Conservation (phyloP, 1,140 invertebrate species). For the Scaptomyza graminum region DNA sequence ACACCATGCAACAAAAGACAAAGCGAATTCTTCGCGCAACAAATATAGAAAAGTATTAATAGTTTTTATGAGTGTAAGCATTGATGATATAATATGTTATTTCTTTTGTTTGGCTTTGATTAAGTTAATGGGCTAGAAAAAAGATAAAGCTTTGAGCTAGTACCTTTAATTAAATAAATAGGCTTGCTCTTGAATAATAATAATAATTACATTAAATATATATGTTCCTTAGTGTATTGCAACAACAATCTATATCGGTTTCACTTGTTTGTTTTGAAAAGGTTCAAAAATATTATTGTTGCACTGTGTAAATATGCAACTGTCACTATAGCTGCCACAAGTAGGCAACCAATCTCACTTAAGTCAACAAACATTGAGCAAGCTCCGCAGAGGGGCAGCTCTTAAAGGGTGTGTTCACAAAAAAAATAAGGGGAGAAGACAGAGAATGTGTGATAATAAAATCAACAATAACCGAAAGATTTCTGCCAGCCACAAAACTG, state of each 20-base stretch:
- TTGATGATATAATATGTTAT: not conserved
- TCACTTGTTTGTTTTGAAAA: not conserved
- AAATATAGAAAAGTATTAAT: too few species aligned
- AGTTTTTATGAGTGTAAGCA: too few species aligned
- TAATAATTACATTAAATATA: too few species aligned
- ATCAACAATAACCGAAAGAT: too few species aligned
- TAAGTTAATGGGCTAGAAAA: too few species aligned
- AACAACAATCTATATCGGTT: too few species aligned
- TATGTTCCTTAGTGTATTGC: too few species aligned
- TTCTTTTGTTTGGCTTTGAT: too few species aligned
- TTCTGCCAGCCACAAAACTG: not conserved
- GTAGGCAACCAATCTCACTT: constrained; percentile 9
- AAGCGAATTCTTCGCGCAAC: not conserved
- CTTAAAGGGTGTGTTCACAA: not conserved
- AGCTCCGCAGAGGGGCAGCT: not conserved
- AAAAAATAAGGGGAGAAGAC: not conserved
- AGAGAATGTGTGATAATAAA: too few species aligned
- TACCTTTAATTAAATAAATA: not conserved
- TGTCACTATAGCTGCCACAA: constrained; percentile 25
- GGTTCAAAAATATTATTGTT: not conserved
- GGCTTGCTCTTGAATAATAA: too few species aligned
- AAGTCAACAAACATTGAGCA: constrained; percentile 20
- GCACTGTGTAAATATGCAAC: constrained; percentile 36
- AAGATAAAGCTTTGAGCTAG: not conserved
- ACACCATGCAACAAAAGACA: constrained; percentile 15